phyloP scores from a whole-genome alignment of 37 sponge, comb jelly and placozoan genomes.

The Petrosia ficiformis region DNA sequence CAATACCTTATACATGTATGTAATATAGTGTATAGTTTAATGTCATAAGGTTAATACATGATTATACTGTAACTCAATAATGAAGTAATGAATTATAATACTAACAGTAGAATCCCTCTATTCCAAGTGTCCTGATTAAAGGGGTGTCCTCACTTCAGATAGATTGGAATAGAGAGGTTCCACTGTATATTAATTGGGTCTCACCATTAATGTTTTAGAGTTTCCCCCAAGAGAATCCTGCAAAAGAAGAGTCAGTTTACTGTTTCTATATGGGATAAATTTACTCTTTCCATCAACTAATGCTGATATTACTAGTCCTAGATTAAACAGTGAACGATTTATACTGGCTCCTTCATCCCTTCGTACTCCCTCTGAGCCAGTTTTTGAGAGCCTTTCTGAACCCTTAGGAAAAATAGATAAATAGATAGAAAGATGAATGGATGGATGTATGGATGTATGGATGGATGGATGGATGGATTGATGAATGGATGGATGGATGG shows the following conservation, averaged over 20 bases:
- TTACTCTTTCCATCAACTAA: slow-evolving; percentile 93
- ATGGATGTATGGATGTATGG: slow-evolving; percentile 5
- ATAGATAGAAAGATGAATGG: not conserved
- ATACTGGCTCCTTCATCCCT: slow-evolving; percentile 91
- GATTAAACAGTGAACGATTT: slow-evolving; percentile 91
- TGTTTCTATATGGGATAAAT: slow-evolving; percentile 94
- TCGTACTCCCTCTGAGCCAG: slow-evolving; percentile 78
- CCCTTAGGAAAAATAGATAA: slow-evolving; percentile 58
- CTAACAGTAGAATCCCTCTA: no score
- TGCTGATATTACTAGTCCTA: slow-evolving; percentile 95
- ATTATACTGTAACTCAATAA: no score
- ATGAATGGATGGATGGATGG: no score
- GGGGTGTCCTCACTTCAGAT: no score
- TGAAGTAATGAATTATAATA: no score
- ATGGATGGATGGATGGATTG: slow-evolving; percentile 5
- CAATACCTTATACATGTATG: no score
- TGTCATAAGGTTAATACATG: no score
- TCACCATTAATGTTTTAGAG: slow-evolving; percentile 97
- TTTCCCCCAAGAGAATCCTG: slow-evolving; percentile 99
- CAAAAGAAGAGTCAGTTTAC: slow-evolving; percentile 91
- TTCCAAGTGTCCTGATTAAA: no score
- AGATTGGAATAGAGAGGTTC: no score
- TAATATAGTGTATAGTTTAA: no score
- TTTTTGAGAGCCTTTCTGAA: slow-evolving; percentile 89
- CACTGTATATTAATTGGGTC: slow-evolving; percentile 5